Evolutionary conservation across 92 coral and sea anemone species (phyloP).

Genomic region (Phenganax subtilis): DNA sequence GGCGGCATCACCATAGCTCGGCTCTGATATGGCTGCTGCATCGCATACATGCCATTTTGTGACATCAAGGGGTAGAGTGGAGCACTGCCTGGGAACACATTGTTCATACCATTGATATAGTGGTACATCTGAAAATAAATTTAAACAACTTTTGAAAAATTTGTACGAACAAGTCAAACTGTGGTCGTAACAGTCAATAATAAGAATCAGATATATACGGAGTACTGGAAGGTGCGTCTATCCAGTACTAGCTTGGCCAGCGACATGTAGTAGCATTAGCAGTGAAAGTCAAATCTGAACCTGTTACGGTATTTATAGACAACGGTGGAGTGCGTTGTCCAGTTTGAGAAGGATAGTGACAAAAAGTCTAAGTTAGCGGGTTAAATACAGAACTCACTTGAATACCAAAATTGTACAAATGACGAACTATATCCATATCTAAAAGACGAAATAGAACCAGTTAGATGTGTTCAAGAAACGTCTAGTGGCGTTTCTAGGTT

Average conservation of each 20-base stretch:
- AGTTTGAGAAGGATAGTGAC: too few relatives aligned
- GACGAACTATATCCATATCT: slow-evolving; percentile 60
- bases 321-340: too few relatives aligned
- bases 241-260: too few relatives aligned
- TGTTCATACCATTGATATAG: slow-evolving; percentile 27
- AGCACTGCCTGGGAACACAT: slow-evolving; percentile 9
- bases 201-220: too few relatives aligned
- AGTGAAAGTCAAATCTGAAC: neutral
- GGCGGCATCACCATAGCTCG: slow-evolving; percentile 25
- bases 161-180: neutral
- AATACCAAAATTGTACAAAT: slow-evolving; percentile 69
- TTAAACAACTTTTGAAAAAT: neutral
- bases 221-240: too few relatives aligned
- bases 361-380: neutral
- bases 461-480: too few relatives aligned
- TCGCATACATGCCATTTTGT: slow-evolving; percentile 26
- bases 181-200: too few relatives aligned
- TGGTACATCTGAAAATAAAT: slow-evolving; percentile 9
- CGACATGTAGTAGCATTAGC: neutral
- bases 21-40: slow-evolving; percentile 34
- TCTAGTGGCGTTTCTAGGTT: too few relatives aligned
- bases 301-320: neutral
- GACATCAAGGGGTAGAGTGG: slow-evolving; percentile 22
- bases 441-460: neutral
- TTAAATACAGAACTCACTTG: slow-evolving; percentile 42